These are phyloP conservation scores for Aradus depressus DNA, from an alignment of 2,888 invertebrate genomes.

Conservation along the genomic window DNA sequence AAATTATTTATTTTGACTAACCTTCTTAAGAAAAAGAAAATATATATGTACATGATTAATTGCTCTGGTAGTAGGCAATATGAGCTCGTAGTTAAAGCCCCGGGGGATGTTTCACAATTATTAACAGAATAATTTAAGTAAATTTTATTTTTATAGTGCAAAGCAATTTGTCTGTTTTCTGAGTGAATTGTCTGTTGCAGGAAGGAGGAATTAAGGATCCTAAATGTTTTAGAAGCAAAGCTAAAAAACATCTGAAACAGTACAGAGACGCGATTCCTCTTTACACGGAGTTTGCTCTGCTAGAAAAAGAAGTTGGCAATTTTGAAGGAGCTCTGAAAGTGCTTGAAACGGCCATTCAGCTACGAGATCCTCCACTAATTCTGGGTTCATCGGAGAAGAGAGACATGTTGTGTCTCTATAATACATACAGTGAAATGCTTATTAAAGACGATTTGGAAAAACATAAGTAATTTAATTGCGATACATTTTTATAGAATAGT, in stretches of 20 bases:
- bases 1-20: no score
- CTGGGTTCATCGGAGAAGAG: constrained; percentile 16
- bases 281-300: constrained; percentile 51
- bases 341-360: constrained; percentile 34
- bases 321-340: constrained; percentile 41
- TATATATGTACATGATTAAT: no score
- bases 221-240: constrained; percentile 9
- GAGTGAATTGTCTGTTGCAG: no score
- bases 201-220: no score
- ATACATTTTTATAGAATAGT: no score
- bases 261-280: constrained; percentile 44
- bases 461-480: constrained; percentile 20
- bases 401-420: constrained; percentile 15
- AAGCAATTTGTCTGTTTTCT: no score
- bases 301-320: constrained; percentile 46
- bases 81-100: no score
- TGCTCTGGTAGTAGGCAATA: no score
- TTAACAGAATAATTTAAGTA: no score
- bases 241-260: constrained; percentile 20
- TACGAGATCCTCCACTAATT: constrained; percentile 17
- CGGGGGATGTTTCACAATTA: no score
- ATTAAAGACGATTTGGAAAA: constrained; percentile 9
- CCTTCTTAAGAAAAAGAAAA: no score
- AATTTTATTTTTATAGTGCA: no score
- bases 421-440: constrained; percentile 14